These are phyloP conservation scores for Acrossocheilus wenchowensis DNA, from an alignment of 2,797 vertebrate genomes.

Conservation along the genomic window DNA sequence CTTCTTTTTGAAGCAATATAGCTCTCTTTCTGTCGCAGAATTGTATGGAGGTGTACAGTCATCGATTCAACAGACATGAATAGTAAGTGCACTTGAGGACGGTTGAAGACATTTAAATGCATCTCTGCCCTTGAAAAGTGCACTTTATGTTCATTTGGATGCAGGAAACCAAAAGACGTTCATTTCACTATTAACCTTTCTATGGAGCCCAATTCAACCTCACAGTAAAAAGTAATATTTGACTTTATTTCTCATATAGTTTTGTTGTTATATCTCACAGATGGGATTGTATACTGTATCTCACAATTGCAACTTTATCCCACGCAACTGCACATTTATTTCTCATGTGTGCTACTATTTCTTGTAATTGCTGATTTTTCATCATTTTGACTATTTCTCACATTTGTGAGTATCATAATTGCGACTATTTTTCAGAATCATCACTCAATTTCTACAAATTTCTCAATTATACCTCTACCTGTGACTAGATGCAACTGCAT, in stretches of 20 bases:
- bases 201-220: not conserved
- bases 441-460: not conserved
- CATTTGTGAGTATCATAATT: not conserved
- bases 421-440: not conserved
- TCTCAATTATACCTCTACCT: not conserved
- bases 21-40: constrained; percentile 19
- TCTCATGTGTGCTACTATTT: not conserved
- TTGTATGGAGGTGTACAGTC: constrained; percentile 27
- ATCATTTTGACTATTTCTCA: not conserved
- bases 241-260: not conserved
- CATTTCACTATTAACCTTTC: not conserved
- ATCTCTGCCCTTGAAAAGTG: constrained; percentile 27
- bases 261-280: not conserved
- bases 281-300: not conserved
- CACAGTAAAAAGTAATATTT: not conserved
- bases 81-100: constrained; percentile 44
- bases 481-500: not conserved
- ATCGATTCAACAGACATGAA: constrained; percentile 30
- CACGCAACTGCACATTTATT: not conserved
- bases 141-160: constrained; percentile 31
- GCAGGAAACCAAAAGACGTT: not conserved
- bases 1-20: constrained; percentile 8
- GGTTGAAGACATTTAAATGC: constrained; percentile 2
- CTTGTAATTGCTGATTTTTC: not conserved
- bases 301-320: not conserved